These are phyloP conservation scores for Hylomyscus alleni DNA, from an alignment of 2,797 vertebrate species.

Conservation along the genomic window DNA sequence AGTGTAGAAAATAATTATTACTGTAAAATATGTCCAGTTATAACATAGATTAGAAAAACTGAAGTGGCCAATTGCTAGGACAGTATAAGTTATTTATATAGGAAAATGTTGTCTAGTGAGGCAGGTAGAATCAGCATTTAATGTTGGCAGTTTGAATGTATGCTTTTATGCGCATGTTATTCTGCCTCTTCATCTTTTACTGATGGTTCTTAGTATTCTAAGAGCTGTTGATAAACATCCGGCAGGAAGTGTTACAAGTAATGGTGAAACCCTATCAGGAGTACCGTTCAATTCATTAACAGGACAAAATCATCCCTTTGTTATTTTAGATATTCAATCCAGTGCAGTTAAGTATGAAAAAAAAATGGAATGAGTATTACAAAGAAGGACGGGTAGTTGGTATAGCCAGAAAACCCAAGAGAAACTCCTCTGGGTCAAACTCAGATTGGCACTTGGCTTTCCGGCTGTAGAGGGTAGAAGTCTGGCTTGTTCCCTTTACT, in stretches of 20 bases:
- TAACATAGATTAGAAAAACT: background rate
- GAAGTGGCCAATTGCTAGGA: background rate
- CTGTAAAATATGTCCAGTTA: too few relatives aligned
- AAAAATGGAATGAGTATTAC: background rate
- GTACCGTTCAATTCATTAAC: background rate
- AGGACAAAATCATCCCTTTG: background rate
- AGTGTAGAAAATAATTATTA: too few relatives aligned
- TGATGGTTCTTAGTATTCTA: background rate
- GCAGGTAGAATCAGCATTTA: background rate
- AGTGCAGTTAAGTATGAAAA: background rate
- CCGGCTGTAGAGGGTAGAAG: background rate
- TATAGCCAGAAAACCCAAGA: background rate
- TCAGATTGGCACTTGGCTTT: background rate
- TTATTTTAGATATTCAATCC: background rate
- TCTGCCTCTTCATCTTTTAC: background rate
- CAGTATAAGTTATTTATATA: background rate
- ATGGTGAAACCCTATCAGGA: background rate
- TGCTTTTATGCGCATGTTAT: background rate
- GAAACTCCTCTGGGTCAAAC: background rate
- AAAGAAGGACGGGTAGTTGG: background rate
- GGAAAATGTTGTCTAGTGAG: background rate
- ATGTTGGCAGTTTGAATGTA: background rate
- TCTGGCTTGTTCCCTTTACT: background rate
- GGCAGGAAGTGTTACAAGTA: background rate
- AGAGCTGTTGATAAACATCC: background rate